Percentiles rank a stretch among this genome's conserved stretches.
phyloP scores from a whole-genome alignment of 35 echinoderm and acorn worm genomes.

The Ophioderma brevispina region DNA sequence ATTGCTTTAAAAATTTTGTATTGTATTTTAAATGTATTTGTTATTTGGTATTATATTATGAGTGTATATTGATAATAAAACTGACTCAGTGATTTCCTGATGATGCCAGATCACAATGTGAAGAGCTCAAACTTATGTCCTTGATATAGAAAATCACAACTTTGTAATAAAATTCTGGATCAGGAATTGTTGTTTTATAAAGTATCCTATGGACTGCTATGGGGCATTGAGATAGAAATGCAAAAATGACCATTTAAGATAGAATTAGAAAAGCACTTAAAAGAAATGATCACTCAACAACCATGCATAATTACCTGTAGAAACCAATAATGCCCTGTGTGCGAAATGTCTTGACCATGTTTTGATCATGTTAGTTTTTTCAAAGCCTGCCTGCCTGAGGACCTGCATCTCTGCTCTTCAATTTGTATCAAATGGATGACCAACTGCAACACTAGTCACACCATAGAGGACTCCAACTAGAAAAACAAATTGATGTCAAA shows the following conservation, averaged over 20 bases:
- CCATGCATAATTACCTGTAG: slow-evolving; percentile 69
- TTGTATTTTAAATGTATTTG: no score
- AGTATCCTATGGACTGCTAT: no score
- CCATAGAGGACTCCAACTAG: slow-evolving; percentile 97
- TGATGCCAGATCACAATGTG: no score
- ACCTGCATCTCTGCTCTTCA: slow-evolving; percentile 99
- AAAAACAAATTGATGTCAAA: no score
- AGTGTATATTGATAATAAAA: no score
- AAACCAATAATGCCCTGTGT: slow-evolving; percentile 94
- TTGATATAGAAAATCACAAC: no score
- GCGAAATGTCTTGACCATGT: slow-evolving; percentile 82
- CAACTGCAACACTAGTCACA: slow-evolving; percentile 84
- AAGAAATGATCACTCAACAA: not conserved
- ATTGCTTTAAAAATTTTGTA: no score
- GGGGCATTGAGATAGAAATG: not conserved
- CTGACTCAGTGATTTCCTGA: no score
- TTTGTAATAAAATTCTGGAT: no score
- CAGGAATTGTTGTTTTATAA: no score
- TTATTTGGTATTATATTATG: no score
- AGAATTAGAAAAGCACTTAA: not conserved
- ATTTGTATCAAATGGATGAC: slow-evolving; percentile 96
- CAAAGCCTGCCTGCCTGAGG: slow-evolving; percentile 79
- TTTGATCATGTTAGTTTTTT: slow-evolving; percentile 69
- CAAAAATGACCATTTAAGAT: not conserved
- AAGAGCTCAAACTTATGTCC: no score